Conservation (phyloP, 1,140 invertebrate genomes). For the Pachypsylla venusta region DNA sequence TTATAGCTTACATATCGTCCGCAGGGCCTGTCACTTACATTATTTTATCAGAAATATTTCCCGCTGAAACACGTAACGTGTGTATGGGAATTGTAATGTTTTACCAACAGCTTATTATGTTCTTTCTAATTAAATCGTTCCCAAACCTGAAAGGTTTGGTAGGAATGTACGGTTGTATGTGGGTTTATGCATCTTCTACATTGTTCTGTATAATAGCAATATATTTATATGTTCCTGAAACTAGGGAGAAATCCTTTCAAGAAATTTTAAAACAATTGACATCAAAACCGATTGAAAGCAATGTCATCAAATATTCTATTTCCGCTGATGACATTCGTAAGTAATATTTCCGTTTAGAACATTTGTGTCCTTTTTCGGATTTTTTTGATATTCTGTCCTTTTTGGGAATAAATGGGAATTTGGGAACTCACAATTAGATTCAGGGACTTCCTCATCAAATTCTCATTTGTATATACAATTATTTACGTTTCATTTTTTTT, state of each 20-base stretch:
- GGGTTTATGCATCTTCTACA: slow-evolving; percentile 11
- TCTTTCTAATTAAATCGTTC: slow-evolving; percentile 12
- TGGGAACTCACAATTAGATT: no score
- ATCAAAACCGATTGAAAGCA: no score
- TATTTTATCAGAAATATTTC: slow-evolving; percentile 44
- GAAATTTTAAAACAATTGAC: slow-evolving; percentile 11
- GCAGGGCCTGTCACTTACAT: slow-evolving; percentile 39
- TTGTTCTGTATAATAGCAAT: slow-evolving; percentile 10
- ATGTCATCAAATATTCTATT: no score
- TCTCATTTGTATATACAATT: no score
- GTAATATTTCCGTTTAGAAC: no score
- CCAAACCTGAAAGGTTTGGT: slow-evolving; percentile 4
- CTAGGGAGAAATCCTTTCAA: slow-evolving; percentile 15
- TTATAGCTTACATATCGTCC: slow-evolving; percentile 36
- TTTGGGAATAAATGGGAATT: no score
- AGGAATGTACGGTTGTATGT: slow-evolving; percentile 16
- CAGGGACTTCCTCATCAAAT: no score
- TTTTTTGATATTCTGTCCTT: no score
- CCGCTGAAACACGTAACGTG: slow-evolving; percentile 32
- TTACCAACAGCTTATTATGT: not conserved
- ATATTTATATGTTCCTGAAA: slow-evolving; percentile 15
- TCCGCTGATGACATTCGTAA: no score
- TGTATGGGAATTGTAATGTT: slow-evolving; percentile 27
- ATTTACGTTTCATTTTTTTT: no score
- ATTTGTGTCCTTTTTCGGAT: no score